Conservation (phyloP, 2,888 invertebrate species). For the Drosophila multiciliata region DNA sequence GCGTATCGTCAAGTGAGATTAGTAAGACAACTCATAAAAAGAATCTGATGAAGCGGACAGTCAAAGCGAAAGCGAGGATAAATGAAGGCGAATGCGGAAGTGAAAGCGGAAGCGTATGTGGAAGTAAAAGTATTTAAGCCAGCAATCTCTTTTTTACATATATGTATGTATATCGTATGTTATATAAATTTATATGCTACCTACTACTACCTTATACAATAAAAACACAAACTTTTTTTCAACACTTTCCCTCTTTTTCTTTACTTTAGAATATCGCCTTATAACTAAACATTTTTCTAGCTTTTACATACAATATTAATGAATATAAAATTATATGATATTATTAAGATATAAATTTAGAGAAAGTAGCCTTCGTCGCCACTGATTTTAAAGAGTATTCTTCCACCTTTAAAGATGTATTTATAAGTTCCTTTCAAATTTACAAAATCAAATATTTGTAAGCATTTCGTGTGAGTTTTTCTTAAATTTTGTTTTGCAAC, state of each 20-base stretch:
- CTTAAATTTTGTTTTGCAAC: not conserved
- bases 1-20: slow-evolving; percentile 67
- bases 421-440: not conserved
- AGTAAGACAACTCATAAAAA: slow-evolving; percentile 18
- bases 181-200: slow-evolving; percentile 77
- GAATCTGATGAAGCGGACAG: slow-evolving; percentile 1
- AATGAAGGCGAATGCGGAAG: slow-evolving; percentile 1
- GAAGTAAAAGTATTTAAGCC: slow-evolving; percentile 72
- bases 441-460: not conserved
- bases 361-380: no score
- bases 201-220: slow-evolving; percentile 72
- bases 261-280: not conserved
- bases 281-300: no score
- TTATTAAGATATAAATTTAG: no score
- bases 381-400: not conserved
- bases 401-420: not conserved
- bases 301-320: no score
- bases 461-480: not conserved
- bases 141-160: slow-evolving; percentile 72
- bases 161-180: slow-evolving; percentile 71
- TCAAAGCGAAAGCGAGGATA: not conserved
- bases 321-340: no score
- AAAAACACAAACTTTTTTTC: slow-evolving; percentile 45
- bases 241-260: not conserved
- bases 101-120: slow-evolving; percentile 20